Percentiles rank a stretch among this genome's conserved stretches.
phyloP scores from a whole-genome alignment of 2,113 vertebrate species.

The Ovis aries region DNA sequence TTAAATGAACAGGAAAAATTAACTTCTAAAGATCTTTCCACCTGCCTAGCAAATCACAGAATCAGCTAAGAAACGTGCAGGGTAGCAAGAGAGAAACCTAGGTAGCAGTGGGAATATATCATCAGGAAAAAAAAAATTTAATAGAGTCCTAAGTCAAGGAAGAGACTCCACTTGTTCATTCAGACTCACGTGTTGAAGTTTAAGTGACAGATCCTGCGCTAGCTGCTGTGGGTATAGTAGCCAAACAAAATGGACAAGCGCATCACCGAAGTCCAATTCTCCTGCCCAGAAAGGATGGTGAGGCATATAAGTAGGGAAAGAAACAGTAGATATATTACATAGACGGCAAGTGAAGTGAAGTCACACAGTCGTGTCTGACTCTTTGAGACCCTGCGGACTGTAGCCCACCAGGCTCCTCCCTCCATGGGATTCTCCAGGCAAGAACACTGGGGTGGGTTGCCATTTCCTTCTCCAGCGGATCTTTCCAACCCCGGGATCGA shows the following conservation, averaged over 20 bases:
- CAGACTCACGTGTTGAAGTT: neutral
- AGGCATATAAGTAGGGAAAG: neutral
- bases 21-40: neutral
- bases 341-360: neutral
- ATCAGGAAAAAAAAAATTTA: neutral
- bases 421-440: no score
- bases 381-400: no score
- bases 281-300: neutral
- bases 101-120: neutral
- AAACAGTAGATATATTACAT: neutral
- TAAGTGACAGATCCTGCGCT: neutral
- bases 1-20: neutral
- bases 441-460: no score
- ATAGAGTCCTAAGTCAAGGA: neutral
- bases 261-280: neutral
- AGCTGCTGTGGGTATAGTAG: neutral
- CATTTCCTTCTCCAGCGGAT: no score
- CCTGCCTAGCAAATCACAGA: neutral
- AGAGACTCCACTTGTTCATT: neutral
- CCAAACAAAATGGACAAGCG: neutral
- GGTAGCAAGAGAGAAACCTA: neutral
- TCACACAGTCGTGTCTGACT: fast-evolving
- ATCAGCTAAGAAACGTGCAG: neutral
- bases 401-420: no score
- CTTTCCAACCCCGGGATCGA: no score